Evolutionary conservation across 2,888 invertebrate genomes (phyloP), one percentile per base, ranked within the genome.

Genomic region (Brassicogethes aeneus): DNA sequence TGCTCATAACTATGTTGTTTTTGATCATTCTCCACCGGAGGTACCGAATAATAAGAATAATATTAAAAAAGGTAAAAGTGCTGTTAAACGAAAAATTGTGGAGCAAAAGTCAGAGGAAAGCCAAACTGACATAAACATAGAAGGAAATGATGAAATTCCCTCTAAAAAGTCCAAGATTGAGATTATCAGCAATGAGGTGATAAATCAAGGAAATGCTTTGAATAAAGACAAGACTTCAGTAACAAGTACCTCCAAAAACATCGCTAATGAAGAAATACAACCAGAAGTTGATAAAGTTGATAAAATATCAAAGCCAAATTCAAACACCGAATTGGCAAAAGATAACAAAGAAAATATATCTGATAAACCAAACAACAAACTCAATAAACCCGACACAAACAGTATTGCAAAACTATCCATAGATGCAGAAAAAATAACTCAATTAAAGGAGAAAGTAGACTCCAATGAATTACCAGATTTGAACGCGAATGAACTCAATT

Each of bases 401-500:
- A n/a, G n/a, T n/a, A n/a, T n/a, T n/a, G n/a, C n/a, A n/a, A n/a
- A n/a, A n/a, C n/a, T n/a, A n/a, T n/a, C n/a, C n/a, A n/a, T n/a
- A n/a, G n/a, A n/a, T n/a, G n/a, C 10, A 10, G 15, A 17, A 3
- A 16, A 12, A 39, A 32, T 16, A 17, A 17, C 32, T 5, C 33
- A 23, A 17, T 16, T 17, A 39, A 36, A 36, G 34, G n/a, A 31
- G 14, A 10, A 13, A 16, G 16, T 17, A 2, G n/a, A 36, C n/a
- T 10, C 2, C n/a, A 51, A 42, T 36, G 16, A 16, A 45, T 42
- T 42, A 45, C 32, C 42, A 14, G 46, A 47, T 17, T 38, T 43
- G 15, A 56, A 57, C 46, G 46, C 47, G 15, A 35, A 60, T 16
- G 60, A 58, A 34, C 39, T 60, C 16, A 56, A 56, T 41, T 47